Evolutionary conservation across 2,113 vertebrate genomes (phyloP), one percentile per base, ranked within the genome.

Genomic region (Columba janthina): DNA sequence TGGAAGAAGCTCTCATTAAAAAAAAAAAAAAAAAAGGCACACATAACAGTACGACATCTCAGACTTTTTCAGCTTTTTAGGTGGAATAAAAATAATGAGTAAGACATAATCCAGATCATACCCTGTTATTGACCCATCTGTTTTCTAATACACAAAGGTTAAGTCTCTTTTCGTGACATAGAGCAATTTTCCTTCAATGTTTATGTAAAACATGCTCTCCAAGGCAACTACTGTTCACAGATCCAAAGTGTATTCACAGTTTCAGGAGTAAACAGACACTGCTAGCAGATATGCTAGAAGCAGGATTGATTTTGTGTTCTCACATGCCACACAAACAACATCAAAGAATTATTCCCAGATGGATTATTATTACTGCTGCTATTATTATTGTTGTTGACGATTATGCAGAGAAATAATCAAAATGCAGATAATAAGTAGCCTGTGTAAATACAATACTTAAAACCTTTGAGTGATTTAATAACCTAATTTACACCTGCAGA

Each of bases 261-360:
- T 93, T 86, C 94, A 89, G 60, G 91, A 76, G 46, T 91, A 91
- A 90, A 72, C 78, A 93, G 61, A 91, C 36, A 53, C n/a, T 81
- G 48, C 66, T 88, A 76, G 44, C 82, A 96, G 76, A 83, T 82
- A 72, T 61, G 57, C 38, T 83, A 85, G 61, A 90, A 89, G 66
- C 57, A 79, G 64, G 25, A 69, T 90, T 81, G 91, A 57, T 78
- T 93, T 80, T 80, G 51, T 86, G 42, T 51, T 84, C 31, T 85
- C 24, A n/a, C 32, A 92, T 85, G 19, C 36, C 34, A 58, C 53
- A 79, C 20, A 74, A 73, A 76, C 13, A 77, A 46, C 34, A 90
- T 38, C 40, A 93, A 76, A 48, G 25, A 85, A 78, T 79, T 77
- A 81, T 85, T 81, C 70, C 32, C 81, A 90, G 32, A 5, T 54